A percentile compares a stretch with the other conserved stretches of the same genome.
Evolutionary conservation across 2,888 invertebrate genomes (phyloP).

Genomic region (Polia nebulosa): DNA sequence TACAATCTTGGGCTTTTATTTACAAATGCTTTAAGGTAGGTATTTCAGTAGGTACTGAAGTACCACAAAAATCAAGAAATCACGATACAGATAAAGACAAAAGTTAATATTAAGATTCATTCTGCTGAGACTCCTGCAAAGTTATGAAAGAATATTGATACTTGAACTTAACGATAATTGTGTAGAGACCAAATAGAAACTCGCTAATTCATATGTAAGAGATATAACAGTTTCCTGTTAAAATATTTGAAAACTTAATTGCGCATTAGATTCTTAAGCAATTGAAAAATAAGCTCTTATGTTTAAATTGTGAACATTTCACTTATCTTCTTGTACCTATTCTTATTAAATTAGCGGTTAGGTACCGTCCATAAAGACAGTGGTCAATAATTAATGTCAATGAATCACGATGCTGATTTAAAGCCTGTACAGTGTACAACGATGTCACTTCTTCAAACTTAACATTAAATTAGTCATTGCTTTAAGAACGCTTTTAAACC

Average conservation of each 20-base stretch:
- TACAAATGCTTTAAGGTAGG: background rate
- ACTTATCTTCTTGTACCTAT: background rate
- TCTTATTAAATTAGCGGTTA: conserved; percentile 18
- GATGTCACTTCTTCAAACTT: conserved; percentile 54
- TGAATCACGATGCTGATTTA: conserved; percentile 59
- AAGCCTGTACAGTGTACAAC: conserved; percentile 20
- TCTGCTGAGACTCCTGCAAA: background rate
- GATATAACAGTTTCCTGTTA: background rate
- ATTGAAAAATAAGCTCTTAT: background rate
- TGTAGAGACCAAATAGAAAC: conserved; percentile 2
- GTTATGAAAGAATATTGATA: background rate
- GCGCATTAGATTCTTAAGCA: background rate
- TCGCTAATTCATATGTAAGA: conserved; percentile 19
- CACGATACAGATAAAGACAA: background rate
- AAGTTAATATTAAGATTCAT: too few relatives aligned
- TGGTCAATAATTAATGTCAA: conserved; percentile 52
- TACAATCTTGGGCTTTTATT: conserved; percentile 13
- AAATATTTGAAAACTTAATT: background rate
- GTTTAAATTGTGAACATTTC: background rate
- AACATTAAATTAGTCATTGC: conserved; percentile 64
- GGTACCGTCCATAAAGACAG: conserved; percentile 47
- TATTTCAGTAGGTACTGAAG: background rate
- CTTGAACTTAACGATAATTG: conserved; percentile 1
- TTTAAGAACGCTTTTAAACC: conserved; percentile 54
- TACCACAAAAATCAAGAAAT: background rate